Evolutionary conservation across 2,797 vertebrate species (phyloP).

Genomic region (Micropoecilia bifurca): DNA sequence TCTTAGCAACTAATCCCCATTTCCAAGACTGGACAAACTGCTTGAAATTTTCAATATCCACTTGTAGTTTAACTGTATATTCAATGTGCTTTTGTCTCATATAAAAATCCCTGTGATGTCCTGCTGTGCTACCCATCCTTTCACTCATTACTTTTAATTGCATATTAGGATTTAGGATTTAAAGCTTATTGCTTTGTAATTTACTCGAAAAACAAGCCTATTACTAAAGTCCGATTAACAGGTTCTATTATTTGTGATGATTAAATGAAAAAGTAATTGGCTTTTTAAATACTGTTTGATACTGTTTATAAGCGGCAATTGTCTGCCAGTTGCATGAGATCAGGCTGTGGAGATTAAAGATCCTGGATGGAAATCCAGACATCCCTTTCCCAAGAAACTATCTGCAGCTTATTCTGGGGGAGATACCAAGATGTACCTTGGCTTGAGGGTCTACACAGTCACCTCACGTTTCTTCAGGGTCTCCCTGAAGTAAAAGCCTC

Average conservation of each 20-base stretch:
- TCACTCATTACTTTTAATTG: constrained; percentile 59
- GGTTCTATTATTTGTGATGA: neutral
- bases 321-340: neutral
- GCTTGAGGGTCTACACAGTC: neutral
- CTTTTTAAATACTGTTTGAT: neutral
- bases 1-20: constrained; percentile 27
- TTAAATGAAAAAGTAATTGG: constrained; percentile 6
- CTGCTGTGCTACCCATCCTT: constrained; percentile 19
- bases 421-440: neutral
- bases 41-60: constrained; percentile 12
- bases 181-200: constrained; percentile 34
- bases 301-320: neutral
- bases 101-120: constrained; percentile 41
- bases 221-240: constrained; percentile 18
- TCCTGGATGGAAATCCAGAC: neutral
- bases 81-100: constrained; percentile 32
- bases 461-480: neutral
- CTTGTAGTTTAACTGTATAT: constrained; percentile 38
- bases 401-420: neutral
- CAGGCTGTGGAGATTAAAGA: neutral
- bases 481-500: neutral
- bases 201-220: constrained; percentile 26
- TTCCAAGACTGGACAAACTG: constrained; percentile 25
- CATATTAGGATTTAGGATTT: constrained; percentile 35
- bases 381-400: neutral